Evolutionary conservation across 2,113 vertebrate species (phyloP), one percentile per base, ranked within the genome.

Genomic region (Alouatta palliata): DNA sequence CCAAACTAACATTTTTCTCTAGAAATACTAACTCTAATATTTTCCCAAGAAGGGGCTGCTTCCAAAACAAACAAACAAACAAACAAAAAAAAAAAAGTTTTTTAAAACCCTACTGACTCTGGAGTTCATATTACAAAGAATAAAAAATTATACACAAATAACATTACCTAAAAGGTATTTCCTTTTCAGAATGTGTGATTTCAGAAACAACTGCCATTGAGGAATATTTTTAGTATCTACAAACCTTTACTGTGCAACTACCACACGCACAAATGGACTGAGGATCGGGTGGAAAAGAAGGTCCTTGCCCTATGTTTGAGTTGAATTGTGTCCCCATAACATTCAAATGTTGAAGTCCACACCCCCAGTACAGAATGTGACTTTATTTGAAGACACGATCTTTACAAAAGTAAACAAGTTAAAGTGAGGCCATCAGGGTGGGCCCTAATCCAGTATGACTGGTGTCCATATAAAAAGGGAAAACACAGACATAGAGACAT

Each of bases 1-100:
- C 52, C 89, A 71, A 84, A 94, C 49, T 35, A 76, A 77, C 13
- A 5, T 61, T 96, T 90, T 93, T 61, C 52, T 96, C 85, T 52
- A 86, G 30, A 79, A 90, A 79, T 35, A 76, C 75, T 49, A 97
- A 77, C 14, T 95, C 54, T 91, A 58, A 81, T 85, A 77, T 45
- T 92, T 94, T 61, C 6, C 32, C 32, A 79, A 96, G 73, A 77
- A 80, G 95, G 7, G 76, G 16, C 19, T 81, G 27, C 40, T 88
- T 97, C 5, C 43, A 75, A 87, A 87, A 79, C 13, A 77, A 77
- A 76, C 25, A 75, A 47, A 47, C 27, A 73, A 82, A n/a, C n/a
- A n/a, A n/a, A n/a, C n/a, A n/a, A n/a, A n/a, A n/a, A n/a, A 52
- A 16, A 77, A 76, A 56, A 83, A 64, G 27, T 64, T 32, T 64